phyloP scores from a whole-genome alignment of 2,888 invertebrate species.

The Catonia carolina region DNA sequence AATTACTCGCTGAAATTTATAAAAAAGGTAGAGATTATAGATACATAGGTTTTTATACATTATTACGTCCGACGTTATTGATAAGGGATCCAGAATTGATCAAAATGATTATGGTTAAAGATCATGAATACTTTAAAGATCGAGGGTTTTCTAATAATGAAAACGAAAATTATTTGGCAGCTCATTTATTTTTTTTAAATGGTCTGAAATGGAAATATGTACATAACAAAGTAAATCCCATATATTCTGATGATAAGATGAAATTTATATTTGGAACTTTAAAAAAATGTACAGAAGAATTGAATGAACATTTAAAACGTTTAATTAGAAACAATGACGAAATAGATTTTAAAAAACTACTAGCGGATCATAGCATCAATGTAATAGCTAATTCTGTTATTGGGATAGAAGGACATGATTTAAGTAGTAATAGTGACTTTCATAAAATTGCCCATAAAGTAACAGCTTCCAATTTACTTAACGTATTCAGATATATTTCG shows the following conservation, averaged over 20 bases:
- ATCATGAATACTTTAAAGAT: not conserved
- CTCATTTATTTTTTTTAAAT: not conserved
- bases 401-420: not conserved
- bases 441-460: not conserved
- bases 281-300: not conserved
- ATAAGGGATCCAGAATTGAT: not conserved
- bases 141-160: not conserved
- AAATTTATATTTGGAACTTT: conserved; percentile 2
- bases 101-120: not conserved
- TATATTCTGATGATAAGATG: not conserved
- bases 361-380: not conserved
- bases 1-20: not conserved
- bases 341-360: not conserved
- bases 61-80: not conserved
- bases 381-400: not conserved
- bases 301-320: not conserved
- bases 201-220: conserved; percentile 5
- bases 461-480: not conserved
- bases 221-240: not conserved
- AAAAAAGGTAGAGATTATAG: not conserved
- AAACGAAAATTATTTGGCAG: not conserved
- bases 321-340: not conserved
- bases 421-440: not conserved
- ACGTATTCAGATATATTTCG: not conserved
- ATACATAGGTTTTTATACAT: not conserved